Percentiles rank a stretch among this genome's conserved stretches.
Evolutionary conservation across 2,888 invertebrate genomes (phyloP).

Genomic region (Amblyjoppa proteus): DNA sequence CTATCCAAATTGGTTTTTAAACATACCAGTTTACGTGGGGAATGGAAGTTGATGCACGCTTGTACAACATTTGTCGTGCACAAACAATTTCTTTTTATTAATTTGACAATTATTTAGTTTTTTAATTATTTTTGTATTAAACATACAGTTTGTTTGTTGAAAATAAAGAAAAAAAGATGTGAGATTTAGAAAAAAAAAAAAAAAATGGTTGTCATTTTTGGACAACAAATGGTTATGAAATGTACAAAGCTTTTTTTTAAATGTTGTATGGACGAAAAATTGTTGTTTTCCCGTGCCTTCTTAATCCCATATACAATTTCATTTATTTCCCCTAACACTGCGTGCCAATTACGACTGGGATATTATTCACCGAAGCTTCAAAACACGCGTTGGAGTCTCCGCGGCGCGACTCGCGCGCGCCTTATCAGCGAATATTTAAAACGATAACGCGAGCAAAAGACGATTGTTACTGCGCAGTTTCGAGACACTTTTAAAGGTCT

Average conservation of each 20-base stretch:
- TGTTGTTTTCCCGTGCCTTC: background rate
- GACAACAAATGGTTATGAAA: too few relatives aligned
- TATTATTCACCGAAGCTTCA: slow-evolving; percentile 45
- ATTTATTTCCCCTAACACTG: slow-evolving; percentile 3
- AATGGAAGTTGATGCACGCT: background rate
- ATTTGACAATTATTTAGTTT: too few relatives aligned
- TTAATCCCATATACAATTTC: background rate
- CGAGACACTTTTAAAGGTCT: slow-evolving; percentile 52
- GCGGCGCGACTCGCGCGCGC: slow-evolving; percentile 29
- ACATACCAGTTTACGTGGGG: slow-evolving; percentile 24
- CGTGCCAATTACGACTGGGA: slow-evolving; percentile 26
- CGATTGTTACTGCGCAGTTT: slow-evolving; percentile 66
- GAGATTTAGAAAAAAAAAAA: too few relatives aligned
- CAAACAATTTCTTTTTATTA: slow-evolving; percentile 10
- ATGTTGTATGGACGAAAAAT: background rate
- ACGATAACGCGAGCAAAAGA: slow-evolving; percentile 69
- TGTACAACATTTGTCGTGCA: background rate
- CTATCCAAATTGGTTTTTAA: slow-evolving; percentile 44
- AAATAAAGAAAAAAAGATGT: too few relatives aligned
- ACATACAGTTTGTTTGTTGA: too few relatives aligned
- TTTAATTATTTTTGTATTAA: too few relatives aligned
- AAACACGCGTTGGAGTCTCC: slow-evolving; percentile 26
- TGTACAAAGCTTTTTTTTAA: too few relatives aligned
- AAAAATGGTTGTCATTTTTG: too few relatives aligned
- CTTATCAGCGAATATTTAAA: slow-evolving; percentile 72